Conservation (phyloP, 2,797 vertebrate species). For the Oreonectes daqikongensis region DNA sequence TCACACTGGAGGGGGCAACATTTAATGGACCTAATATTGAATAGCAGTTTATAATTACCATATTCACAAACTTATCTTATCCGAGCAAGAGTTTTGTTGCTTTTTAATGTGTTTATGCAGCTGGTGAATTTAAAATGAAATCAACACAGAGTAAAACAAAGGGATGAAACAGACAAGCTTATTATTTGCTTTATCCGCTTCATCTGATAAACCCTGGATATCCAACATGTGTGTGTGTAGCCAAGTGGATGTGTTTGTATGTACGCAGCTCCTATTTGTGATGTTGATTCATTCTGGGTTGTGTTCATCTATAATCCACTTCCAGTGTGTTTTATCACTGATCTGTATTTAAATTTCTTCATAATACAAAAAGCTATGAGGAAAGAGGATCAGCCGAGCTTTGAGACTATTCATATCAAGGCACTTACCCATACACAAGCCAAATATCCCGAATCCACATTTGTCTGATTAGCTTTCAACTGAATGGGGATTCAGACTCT, state of each 20-base stretch:
- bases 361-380: slow-evolving; percentile 8
- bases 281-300: neutral
- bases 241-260: neutral
- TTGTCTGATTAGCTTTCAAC: neutral
- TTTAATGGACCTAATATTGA: slow-evolving; percentile 33
- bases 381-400: neutral
- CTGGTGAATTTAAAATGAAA: slow-evolving; percentile 16
- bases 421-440: neutral
- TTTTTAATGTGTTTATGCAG: slow-evolving; percentile 8
- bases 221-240: neutral
- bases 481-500: neutral
- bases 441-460: neutral
- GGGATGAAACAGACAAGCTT: neutral
- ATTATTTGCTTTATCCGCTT: neutral
- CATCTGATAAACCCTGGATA: neutral
- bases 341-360: slow-evolving; percentile 25
- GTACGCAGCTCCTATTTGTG: neutral
- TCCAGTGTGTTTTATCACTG: neutral
- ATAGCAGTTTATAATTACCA: slow-evolving; percentile 7
- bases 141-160: neutral
- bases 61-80: slow-evolving; percentile 20
- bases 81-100: neutral
- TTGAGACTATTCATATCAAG: slow-evolving; percentile 1
- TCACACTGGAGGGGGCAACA: neutral
- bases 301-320: slow-evolving; percentile 9